Evolutionary conservation across 2,113 vertebrate genomes (phyloP).

Genomic region (Macquaria australasica): DNA sequence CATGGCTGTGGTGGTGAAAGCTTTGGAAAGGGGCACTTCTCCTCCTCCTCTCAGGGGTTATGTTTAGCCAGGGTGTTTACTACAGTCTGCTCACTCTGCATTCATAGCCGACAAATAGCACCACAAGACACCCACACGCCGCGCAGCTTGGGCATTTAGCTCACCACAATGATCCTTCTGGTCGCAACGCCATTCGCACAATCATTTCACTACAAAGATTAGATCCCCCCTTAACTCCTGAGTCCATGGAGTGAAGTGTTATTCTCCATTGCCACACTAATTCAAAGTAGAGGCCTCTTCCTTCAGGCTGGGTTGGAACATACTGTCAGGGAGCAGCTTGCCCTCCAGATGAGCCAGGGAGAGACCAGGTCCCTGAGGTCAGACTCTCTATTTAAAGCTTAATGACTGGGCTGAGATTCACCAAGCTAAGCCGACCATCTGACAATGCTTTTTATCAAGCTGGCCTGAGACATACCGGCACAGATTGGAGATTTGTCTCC

Average conservation of each 20-base stretch:
- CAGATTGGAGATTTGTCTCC: conserved; percentile 76
- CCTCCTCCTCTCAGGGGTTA: neutral
- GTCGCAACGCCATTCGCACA: conserved; percentile 15
- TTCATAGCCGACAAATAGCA: conserved; percentile 6
- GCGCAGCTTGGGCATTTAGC: conserved; percentile 13
- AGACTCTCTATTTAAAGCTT: conserved; percentile 73
- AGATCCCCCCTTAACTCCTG: conserved; percentile 13
- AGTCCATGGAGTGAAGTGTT: conserved; percentile 20
- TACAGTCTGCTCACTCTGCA: neutral
- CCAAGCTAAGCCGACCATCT: conserved; percentile 66
- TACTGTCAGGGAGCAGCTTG: conserved; percentile 69
- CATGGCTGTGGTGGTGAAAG: conserved; percentile 31
- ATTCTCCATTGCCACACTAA: conserved; percentile 36
- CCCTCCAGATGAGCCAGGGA: conserved; percentile 70
- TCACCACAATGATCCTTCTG: conserved; percentile 1
- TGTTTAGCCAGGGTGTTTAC: neutral
- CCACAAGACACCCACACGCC: conserved; percentile 12
- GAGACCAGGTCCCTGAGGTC: conserved; percentile 63
- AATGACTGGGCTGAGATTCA: conserved; percentile 69
- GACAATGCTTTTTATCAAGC: conserved; percentile 69
- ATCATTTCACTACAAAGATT: neutral
- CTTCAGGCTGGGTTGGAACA: conserved; percentile 60
- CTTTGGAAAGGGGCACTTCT: conserved; percentile 12
- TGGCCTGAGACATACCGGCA: conserved; percentile 49
- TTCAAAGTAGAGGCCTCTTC: conserved; percentile 50